Evolutionary conservation across 2,797 vertebrate genomes (phyloP).

Genomic region (Cygnus olor): DNA sequence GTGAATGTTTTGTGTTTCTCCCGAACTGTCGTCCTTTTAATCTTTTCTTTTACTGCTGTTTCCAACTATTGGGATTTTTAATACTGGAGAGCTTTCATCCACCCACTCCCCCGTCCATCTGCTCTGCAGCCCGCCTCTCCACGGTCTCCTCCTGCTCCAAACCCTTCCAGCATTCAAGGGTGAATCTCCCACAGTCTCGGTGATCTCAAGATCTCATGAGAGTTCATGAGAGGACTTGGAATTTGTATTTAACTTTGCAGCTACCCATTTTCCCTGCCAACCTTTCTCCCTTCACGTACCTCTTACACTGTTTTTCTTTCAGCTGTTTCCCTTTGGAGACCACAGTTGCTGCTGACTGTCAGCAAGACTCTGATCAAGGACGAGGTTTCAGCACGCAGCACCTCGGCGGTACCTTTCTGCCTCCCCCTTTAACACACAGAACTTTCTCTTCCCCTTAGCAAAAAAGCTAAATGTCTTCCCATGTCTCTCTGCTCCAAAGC

Average conservation of each 20-base stretch:
- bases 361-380: background rate
- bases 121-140: background rate
- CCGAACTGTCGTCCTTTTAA: background rate
- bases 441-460: background rate
- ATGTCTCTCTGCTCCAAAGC: background rate
- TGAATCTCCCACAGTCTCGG: background rate
- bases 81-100: background rate
- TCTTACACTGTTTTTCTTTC: background rate
- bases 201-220: background rate
- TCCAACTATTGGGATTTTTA: background rate
- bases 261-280: background rate
- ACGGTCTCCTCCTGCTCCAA: background rate
- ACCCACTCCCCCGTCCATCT: fast-evolving
- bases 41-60: background rate
- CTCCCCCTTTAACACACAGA: background rate
- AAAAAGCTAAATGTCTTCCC: background rate
- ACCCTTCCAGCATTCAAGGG: background rate
- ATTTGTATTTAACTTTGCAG: background rate
- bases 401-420: background rate
- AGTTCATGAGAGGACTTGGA: background rate
- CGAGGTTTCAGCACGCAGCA: background rate
- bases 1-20: background rate
- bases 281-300: background rate
- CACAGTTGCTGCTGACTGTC: background rate
- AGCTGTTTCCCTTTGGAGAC: background rate